These are phyloP conservation scores for Phortica variegata DNA, from an alignment of 1,140 invertebrate genomes.

Conservation along the genomic window DNA sequence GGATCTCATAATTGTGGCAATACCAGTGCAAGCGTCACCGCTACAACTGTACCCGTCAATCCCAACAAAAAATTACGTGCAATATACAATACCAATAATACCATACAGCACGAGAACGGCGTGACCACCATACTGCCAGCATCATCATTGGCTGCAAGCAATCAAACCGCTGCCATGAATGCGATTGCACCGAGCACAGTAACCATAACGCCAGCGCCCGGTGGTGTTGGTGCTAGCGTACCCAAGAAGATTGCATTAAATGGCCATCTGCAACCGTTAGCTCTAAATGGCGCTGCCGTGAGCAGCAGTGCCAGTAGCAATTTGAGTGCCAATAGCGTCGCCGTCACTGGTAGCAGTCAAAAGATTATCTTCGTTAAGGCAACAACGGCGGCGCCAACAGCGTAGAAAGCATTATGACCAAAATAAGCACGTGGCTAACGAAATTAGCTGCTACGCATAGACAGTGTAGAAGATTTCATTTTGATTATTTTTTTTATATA, in stretches of 20 bases:
- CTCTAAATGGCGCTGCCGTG: too few relatives aligned
- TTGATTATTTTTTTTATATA: too few relatives aligned
- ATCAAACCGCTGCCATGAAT: conserved; percentile 48
- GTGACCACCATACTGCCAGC: conserved; percentile 50
- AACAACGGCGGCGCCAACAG: too few relatives aligned
- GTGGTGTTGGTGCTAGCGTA: neutral
- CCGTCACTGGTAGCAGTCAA: too few relatives aligned
- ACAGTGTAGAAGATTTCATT: too few relatives aligned
- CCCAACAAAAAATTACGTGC: conserved; percentile 43
- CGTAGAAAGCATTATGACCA: too few relatives aligned
- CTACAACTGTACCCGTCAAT: conserved; percentile 5
- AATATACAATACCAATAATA: conserved; percentile 46
- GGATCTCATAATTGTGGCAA: conserved; percentile 32
- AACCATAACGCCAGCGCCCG: conserved; percentile 43
- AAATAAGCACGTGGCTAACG: too few relatives aligned
- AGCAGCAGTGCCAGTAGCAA: too few relatives aligned
- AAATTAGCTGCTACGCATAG: too few relatives aligned
- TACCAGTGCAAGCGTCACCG: neutral
- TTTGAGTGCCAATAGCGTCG: too few relatives aligned
- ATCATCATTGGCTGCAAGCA: conserved; percentile 42
- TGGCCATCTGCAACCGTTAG: too few relatives aligned
- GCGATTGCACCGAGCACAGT: conserved; percentile 48
- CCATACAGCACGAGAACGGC: conserved; percentile 51
- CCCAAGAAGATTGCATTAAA: conserved; percentile 20
- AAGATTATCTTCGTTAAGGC: too few relatives aligned